These are phyloP conservation scores for Psittacula echo DNA, from an alignment of 2,797 vertebrate species.

Conservation along the genomic window DNA sequence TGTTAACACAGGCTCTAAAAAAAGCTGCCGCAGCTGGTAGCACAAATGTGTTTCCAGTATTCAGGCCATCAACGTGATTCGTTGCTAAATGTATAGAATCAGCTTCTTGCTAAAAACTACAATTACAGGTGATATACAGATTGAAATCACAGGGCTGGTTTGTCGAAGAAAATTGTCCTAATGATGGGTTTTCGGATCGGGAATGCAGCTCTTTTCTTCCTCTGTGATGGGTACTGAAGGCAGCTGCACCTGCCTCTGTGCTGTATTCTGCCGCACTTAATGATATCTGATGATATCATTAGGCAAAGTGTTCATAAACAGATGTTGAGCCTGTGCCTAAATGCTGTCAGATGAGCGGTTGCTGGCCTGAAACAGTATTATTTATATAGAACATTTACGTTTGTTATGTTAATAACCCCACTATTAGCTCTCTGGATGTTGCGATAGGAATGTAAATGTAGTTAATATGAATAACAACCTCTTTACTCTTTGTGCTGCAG, in stretches of 20 bases:
- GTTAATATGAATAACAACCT: slow-evolving; percentile 90
- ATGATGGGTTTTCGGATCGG: slow-evolving; percentile 96
- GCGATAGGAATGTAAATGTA: slow-evolving; percentile 94
- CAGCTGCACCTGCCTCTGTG: slow-evolving; percentile 99
- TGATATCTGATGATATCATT: slow-evolving; percentile 99
- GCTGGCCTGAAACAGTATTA: slow-evolving; percentile 97
- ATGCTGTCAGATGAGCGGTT: slow-evolving; percentile 98
- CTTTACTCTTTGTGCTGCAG: slow-evolving; percentile 87
- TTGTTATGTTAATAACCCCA: slow-evolving; percentile 99
- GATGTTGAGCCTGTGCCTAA: slow-evolving; percentile 99
- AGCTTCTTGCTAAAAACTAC: slow-evolving; percentile 99
- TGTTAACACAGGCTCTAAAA: slow-evolving; percentile 92
- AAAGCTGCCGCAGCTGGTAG: slow-evolving; percentile 96
- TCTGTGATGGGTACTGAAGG: slow-evolving; percentile 88
- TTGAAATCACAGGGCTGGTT: slow-evolving; percentile 99
- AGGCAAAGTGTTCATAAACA: slow-evolving; percentile 99
- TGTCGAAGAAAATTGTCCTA: slow-evolving; percentile 99
- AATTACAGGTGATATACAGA: slow-evolving; percentile 99
- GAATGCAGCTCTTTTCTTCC: slow-evolving; percentile 91
- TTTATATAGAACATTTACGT: slow-evolving; percentile 99
- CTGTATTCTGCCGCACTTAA: slow-evolving; percentile 97
- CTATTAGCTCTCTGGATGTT: slow-evolving; percentile 97
- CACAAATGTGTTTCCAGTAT: slow-evolving; percentile 91
- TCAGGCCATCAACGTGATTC: slow-evolving; percentile 89
- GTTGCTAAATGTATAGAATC: slow-evolving; percentile 99